phyloP scores from a whole-genome alignment of 2,888 invertebrate genomes.

The Rotaria sp. region DNA sequence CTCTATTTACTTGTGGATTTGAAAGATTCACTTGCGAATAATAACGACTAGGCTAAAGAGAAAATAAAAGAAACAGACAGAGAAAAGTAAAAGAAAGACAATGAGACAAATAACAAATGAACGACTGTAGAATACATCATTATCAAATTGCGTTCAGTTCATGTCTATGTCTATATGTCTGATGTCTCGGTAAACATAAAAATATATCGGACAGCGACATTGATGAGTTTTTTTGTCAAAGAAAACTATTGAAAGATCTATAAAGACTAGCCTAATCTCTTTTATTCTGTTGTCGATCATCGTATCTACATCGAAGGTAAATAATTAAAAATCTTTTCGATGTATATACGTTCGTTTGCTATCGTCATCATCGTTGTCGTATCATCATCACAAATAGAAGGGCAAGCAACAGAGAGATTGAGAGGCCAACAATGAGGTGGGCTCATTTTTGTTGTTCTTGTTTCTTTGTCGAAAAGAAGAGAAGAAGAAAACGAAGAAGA shows the following conservation, averaged over 20 bases:
- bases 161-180: neutral
- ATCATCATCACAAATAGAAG: conserved; percentile 12
- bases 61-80: neutral
- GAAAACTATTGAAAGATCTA: conserved; percentile 9
- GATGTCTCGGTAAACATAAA: neutral
- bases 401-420: neutral
- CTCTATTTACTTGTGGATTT: conserved; percentile 22
- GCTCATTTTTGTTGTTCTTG: neutral
- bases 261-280: neutral
- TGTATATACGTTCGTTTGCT: neutral
- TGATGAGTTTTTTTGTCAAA: neutral
- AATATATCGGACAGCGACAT: neutral
- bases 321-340: neutral
- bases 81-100: neutral
- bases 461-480: neutral
- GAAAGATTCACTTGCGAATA: conserved; percentile 23
- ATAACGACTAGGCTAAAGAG: neutral
- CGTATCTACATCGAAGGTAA: conserved; percentile 10
- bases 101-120: neutral
- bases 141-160: conserved; percentile 13
- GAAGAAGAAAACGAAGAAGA: too few relatives aligned
- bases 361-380: neutral
- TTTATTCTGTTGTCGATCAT: neutral
- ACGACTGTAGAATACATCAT: neutral
- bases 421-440: neutral